Percentiles rank a stretch among this genome's conserved stretches.
phyloP scores from a whole-genome alignment of 2,888 invertebrate species.

The Agriopis marginaria region DNA sequence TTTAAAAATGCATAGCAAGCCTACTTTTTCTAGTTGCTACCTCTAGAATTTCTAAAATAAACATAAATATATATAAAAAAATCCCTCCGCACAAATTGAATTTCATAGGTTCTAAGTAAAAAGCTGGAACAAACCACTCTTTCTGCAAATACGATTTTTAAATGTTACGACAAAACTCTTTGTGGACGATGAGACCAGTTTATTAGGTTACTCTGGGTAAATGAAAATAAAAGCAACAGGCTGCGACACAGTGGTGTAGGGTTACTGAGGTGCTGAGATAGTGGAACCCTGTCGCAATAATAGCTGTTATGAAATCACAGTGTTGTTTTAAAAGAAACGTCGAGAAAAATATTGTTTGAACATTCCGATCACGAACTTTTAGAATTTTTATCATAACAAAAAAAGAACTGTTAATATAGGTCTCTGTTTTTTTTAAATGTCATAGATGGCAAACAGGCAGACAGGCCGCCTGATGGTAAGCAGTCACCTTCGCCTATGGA shows the following conservation, averaged over 20 bases:
- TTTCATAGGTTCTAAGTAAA: constrained; percentile 49
- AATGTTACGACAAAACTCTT: constrained; percentile 77
- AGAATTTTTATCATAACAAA: no score
- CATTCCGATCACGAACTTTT: no score
- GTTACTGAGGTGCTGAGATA: constrained; percentile 40
- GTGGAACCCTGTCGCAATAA: constrained; percentile 33
- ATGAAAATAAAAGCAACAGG: constrained; percentile 79
- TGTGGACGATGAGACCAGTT: constrained; percentile 69
- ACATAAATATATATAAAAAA: constrained; percentile 5
- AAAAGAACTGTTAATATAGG: no score
- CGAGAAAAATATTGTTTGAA: background rate
- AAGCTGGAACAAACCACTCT: constrained; percentile 52
- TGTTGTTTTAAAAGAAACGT: constrained; percentile 4
- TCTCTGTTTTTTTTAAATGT: no score
- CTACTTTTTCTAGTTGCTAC: no score
- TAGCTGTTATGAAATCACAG: constrained; percentile 20
- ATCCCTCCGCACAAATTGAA: constrained; percentile 38
- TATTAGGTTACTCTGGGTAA: constrained; percentile 77
- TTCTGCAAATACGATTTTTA: constrained; percentile 73
- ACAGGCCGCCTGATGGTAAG: no score
- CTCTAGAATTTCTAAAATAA: no score
- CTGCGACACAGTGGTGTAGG: constrained; percentile 34
- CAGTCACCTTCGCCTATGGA: no score
- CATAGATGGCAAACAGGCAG: no score
- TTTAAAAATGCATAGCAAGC: no score